These are phyloP conservation scores for Rhorus exstirpatorius DNA, from an alignment of 2,888 invertebrate species.

Conservation along the genomic window DNA sequence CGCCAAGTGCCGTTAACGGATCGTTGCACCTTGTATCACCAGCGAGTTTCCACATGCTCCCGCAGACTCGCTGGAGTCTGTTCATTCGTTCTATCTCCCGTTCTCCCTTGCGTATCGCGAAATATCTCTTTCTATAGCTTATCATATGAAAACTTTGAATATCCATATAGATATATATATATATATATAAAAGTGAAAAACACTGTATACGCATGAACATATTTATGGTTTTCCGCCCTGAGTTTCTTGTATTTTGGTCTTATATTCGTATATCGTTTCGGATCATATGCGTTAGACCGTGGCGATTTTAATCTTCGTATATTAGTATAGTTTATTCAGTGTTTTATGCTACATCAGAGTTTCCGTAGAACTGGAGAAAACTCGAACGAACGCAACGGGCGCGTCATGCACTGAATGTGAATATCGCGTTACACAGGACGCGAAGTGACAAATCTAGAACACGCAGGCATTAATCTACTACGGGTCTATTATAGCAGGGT, in stretches of 20 bases:
- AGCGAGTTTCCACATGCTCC: conserved; percentile 59
- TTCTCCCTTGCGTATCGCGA: conserved; percentile 10
- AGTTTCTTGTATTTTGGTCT: not conserved
- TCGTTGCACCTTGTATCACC: conserved; percentile 65
- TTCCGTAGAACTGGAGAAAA: not conserved
- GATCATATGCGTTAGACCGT: too few relatives aligned
- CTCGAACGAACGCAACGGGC: not conserved
- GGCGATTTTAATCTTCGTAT: too few relatives aligned
- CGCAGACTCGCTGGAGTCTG: conserved; percentile 55
- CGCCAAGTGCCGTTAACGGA: conserved; percentile 62
- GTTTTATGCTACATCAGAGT: not conserved
- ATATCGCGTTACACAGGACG: conserved; percentile 3
- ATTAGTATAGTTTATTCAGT: not conserved
- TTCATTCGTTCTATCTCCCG: conserved; percentile 4
- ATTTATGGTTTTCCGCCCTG: not conserved
- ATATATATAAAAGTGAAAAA: too few relatives aligned
- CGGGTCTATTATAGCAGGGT: conserved; percentile 22
- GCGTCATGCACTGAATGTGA: conserved; percentile 21
- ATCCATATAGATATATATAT: not conserved
- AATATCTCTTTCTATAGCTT: conserved; percentile 20
- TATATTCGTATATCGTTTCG: conserved; percentile 2
- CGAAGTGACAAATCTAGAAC: conserved; percentile 44
- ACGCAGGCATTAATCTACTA: conserved; percentile 44
- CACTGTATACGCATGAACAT: not conserved
- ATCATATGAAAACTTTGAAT: conserved; percentile 7